Evolutionary conservation across 2,888 invertebrate species (phyloP).

Genomic region (Chrysolina americana): DNA sequence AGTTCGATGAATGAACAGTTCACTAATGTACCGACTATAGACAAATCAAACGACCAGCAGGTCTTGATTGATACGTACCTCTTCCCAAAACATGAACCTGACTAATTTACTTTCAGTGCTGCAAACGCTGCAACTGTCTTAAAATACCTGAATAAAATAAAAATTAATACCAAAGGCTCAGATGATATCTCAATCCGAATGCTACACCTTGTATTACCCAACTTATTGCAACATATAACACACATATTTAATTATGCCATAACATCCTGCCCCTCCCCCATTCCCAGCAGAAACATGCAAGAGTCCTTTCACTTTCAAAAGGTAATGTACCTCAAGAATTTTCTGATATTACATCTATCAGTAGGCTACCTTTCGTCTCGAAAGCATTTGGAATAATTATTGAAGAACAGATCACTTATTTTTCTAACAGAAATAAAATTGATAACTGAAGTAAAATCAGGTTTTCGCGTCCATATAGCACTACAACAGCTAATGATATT

Average conservation of each 20-base stretch:
- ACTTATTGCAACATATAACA: background rate
- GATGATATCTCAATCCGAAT: background rate
- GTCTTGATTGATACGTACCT: background rate
- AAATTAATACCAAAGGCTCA: too few species aligned
- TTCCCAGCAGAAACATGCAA: background rate
- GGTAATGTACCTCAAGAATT: background rate
- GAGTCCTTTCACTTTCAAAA: background rate
- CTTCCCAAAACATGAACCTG: background rate
- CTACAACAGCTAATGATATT: too few species aligned
- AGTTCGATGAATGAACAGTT: background rate
- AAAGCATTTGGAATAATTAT: constrained; percentile 3
- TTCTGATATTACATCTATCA: background rate
- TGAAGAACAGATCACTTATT: constrained; percentile 9
- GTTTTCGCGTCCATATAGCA: too few species aligned
- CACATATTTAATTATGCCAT: background rate
- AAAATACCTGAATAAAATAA: too few species aligned
- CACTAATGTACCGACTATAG: background rate
- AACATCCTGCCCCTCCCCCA: background rate
- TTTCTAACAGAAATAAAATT: too few species aligned
- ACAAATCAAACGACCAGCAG: background rate
- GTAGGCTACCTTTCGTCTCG: background rate
- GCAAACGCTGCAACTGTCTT: too few species aligned
- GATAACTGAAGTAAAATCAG: too few species aligned
- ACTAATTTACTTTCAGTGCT: too few species aligned
- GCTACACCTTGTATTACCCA: background rate